Evolutionary conservation across 2,797 vertebrate genomes (phyloP).

Genomic region (Parauchenoglanis punctatus): DNA sequence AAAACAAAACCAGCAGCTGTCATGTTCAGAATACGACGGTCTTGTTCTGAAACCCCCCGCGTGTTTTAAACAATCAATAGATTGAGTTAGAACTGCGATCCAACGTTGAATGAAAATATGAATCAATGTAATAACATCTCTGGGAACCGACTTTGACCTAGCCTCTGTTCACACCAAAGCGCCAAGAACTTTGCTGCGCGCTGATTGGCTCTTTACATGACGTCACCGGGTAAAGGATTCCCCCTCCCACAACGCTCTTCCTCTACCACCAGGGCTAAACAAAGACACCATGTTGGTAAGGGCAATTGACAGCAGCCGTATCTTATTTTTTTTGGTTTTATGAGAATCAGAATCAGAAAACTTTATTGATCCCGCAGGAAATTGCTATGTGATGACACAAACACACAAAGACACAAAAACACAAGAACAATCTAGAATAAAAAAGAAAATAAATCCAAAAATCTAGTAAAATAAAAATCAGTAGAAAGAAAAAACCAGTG

Average conservation of each 20-base stretch:
- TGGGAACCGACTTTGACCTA: not conserved
- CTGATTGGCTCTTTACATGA: conserved; percentile 41
- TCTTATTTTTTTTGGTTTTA: no score
- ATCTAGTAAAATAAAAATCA: no score
- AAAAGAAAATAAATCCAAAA: no score
- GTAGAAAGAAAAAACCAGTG: no score
- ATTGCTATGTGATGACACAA: no score
- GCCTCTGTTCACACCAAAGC: conserved; percentile 42
- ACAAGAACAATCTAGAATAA: no score
- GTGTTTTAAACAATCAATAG: not conserved
- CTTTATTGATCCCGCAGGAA: not conserved
- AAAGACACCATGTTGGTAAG: conserved; percentile 24
- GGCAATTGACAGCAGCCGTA: not conserved
- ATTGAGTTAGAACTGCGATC: conserved; percentile 1
- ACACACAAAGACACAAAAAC: no score
- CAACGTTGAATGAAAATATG: not conserved
- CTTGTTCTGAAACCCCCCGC: no score
- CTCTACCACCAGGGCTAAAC: not conserved
- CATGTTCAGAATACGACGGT: not conserved
- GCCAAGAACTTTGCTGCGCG: conserved; percentile 39
- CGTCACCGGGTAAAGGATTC: not conserved
- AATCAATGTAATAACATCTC: not conserved
- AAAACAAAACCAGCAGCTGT: not conserved
- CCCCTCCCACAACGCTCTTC: not conserved
- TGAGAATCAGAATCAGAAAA: no score